Evolutionary conservation across 2,888 invertebrate species (phyloP), one percentile per base, ranked within the genome.

Genomic region (Omphaloscelis lunosa): DNA sequence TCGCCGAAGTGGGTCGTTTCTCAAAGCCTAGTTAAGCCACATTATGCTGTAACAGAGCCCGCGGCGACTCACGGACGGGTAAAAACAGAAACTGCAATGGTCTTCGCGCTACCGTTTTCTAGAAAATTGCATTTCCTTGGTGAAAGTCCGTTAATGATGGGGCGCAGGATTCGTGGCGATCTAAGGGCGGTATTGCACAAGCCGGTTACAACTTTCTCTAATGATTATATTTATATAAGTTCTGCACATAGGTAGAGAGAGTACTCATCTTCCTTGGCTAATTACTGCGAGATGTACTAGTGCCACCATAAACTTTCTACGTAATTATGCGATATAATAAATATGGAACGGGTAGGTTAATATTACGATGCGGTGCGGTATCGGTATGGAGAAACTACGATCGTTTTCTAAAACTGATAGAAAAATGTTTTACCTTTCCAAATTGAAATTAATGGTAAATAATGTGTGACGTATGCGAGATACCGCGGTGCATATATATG

Each of bases 51-150:
- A 95, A 95, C 92, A 91, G 87, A 89, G 93, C 95, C 93, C 72
- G 83, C 81, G 94, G 95, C 94, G 82, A 83, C 91, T 91, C 94
- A 94, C 93, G 94, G 93, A 91, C 93, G 93, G 93, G 93, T 95
- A 94, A 94, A 95, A 95, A 95, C 95, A 95, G 95, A 95, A 93
- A 94, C 93, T 91, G 85, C 91, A 91, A 91, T 93, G 91, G 89
- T 93, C 93, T 94, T 95, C 94, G 90, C 92, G 96, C 96, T 96
- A 96, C 95, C 93, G 95, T 96, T 95, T 96, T 95, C 96, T 96
- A 96, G 94, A 95, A 96, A 96, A 96, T 96, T 95, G 93, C 95
- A 91, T 96, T 96, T 96, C 96, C 96, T 95, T 90, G 90, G 96
- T 95, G 96, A 96, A 96, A 96, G 96, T 94, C 85, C 84, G 86